These are phyloP conservation scores for Molorchus minor DNA, from an alignment of 2,888 invertebrate species.

Conservation along the genomic window DNA sequence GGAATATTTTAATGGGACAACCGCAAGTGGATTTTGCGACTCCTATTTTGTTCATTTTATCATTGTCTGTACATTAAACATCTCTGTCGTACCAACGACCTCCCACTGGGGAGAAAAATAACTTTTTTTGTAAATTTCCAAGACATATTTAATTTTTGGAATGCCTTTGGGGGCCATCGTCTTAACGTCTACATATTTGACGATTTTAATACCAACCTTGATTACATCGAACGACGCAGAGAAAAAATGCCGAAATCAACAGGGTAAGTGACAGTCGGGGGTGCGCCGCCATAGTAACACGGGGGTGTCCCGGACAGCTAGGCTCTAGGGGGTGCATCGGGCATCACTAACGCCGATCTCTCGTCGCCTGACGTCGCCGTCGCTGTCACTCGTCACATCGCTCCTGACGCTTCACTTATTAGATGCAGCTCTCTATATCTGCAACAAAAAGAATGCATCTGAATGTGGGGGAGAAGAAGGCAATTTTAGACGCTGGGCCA, in stretches of 20 bases:
- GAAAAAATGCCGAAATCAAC: conserved; percentile 33
- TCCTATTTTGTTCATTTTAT: too few species aligned
- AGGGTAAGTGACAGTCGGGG: conserved; percentile 29
- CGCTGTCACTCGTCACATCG: conserved; percentile 41
- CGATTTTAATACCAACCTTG: conserved; percentile 34
- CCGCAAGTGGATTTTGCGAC: too few species aligned
- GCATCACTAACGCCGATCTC: conserved; percentile 29
- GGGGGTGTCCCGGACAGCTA: conserved; percentile 31
- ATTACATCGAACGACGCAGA: conserved; percentile 29
- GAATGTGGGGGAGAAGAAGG: conserved; percentile 18
- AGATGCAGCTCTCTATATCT: conserved; percentile 36
- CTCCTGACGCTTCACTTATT: conserved; percentile 43
- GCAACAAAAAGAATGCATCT: conserved; percentile 34
- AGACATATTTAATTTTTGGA: too few species aligned
- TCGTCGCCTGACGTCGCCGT: conserved; percentile 12
- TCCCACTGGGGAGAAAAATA: too few species aligned
- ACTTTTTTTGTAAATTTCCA: too few species aligned
- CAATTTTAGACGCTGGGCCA: neutral
- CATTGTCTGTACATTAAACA: too few species aligned
- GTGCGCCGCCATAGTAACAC: conserved; percentile 30
- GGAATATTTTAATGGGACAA: too few species aligned
- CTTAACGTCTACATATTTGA: conserved; percentile 22
- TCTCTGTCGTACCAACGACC: too few species aligned
- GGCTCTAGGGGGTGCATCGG: conserved; percentile 28
- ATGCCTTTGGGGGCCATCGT: neutral